A percentile compares a stretch with the other conserved stretches of the same genome.
Conservation (phyloP, 2,888 invertebrate species). For the Galeruca laticollis region DNA sequence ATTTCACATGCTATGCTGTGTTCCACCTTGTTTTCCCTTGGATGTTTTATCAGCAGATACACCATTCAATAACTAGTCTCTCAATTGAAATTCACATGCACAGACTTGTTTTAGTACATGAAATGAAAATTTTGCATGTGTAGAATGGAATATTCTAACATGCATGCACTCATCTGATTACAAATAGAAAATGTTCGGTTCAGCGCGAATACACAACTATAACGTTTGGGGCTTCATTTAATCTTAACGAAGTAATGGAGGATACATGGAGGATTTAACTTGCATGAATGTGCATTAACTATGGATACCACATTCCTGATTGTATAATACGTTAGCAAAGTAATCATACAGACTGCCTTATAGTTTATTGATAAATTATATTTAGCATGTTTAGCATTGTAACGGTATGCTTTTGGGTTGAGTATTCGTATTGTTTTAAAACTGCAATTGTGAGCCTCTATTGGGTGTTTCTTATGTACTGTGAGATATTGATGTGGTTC, state of each 20-base stretch:
- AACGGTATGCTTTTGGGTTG: background rate
- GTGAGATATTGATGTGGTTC: too few species aligned
- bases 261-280: background rate
- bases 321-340: background rate
- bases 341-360: background rate
- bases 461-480: too few species aligned
- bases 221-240: background rate
- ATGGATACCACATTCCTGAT: background rate
- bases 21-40: background rate
- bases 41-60: background rate
- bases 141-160: background rate
- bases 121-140: background rate
- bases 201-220: background rate
- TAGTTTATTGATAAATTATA: background rate
- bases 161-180: conserved; percentile 5
- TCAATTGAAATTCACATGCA: background rate
- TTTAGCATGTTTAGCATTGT: too few species aligned
- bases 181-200: background rate
- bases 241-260: conserved; percentile 7
- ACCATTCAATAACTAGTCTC: background rate
- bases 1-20: background rate
- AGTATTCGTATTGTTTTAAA: too few species aligned
- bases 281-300: background rate
- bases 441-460: too few species aligned
- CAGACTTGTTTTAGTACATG: background rate